These are phyloP conservation scores for Petrocephalus zakoni DNA, from an alignment of 2,113 vertebrate species.

Conservation along the genomic window DNA sequence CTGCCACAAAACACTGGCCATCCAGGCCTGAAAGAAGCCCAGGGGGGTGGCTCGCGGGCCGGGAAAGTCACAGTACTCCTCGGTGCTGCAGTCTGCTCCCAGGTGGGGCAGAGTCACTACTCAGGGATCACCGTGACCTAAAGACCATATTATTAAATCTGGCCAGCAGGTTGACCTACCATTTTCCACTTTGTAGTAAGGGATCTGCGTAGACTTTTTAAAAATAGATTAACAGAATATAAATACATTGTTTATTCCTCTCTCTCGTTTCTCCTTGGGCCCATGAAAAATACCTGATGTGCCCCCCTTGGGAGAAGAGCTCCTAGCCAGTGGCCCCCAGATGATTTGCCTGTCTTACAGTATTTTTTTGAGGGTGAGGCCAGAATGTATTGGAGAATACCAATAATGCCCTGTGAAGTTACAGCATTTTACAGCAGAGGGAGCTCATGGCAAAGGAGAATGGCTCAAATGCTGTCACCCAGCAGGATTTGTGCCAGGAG, in stretches of 20 bases:
- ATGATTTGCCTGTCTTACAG: not conserved
- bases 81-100: not conserved
- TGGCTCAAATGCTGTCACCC: not conserved
- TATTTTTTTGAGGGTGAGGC: not conserved
- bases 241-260: not conserved
- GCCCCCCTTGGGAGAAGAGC: not conserved
- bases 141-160: not conserved
- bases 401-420: not conserved
- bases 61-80: not conserved
- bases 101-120: not conserved
- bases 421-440: not conserved
- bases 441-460: not conserved
- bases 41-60: not conserved
- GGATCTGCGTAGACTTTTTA: not conserved
- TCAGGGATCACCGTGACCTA: not conserved
- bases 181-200: not conserved
- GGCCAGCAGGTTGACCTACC: too few relatives aligned
- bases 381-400: not conserved
- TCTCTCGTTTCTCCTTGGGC: not conserved
- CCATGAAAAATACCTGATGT: not conserved
- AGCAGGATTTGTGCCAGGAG: not conserved
- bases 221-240: not conserved
- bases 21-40: constrained; percentile 6
- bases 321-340: not conserved
- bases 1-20: not conserved